Conservation (phyloP, 2,888 invertebrate genomes). For the Meteorus cinctellus region DNA sequence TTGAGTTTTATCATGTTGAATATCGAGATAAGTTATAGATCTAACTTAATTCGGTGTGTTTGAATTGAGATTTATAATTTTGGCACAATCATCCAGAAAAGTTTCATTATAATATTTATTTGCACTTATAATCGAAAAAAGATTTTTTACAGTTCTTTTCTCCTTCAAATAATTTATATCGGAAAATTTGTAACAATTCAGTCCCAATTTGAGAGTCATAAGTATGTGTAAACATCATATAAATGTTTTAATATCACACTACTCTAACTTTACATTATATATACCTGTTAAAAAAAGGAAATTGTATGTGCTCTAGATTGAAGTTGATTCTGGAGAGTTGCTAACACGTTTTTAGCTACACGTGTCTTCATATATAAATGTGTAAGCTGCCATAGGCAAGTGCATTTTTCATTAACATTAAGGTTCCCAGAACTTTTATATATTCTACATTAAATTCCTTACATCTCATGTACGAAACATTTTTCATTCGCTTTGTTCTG, state of each 20-base stretch:
- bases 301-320: background rate
- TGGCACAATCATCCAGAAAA: background rate
- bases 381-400: too few relatives aligned
- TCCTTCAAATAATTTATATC: background rate
- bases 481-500: background rate
- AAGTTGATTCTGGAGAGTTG: background rate
- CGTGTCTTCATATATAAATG: background rate
- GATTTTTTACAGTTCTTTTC: background rate
- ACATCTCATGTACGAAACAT: background rate
- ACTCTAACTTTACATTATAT: background rate
- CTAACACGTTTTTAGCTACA: background rate
- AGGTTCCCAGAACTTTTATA: too few relatives aligned
- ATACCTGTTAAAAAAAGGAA: background rate
- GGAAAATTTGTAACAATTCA: constrained; percentile 27
- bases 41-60: background rate
- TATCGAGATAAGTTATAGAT: background rate
- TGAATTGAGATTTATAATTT: background rate
- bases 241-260: constrained; percentile 27
- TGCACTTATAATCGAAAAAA: background rate
- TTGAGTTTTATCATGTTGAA: background rate
- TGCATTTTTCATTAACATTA: too few relatives aligned
- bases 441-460: background rate
- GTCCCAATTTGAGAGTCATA: constrained; percentile 27
- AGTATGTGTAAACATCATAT: background rate
- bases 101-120: background rate